Evolutionary conservation across 2,888 invertebrate genomes (phyloP).

Genomic region (Polyommatus iphigenia): DNA sequence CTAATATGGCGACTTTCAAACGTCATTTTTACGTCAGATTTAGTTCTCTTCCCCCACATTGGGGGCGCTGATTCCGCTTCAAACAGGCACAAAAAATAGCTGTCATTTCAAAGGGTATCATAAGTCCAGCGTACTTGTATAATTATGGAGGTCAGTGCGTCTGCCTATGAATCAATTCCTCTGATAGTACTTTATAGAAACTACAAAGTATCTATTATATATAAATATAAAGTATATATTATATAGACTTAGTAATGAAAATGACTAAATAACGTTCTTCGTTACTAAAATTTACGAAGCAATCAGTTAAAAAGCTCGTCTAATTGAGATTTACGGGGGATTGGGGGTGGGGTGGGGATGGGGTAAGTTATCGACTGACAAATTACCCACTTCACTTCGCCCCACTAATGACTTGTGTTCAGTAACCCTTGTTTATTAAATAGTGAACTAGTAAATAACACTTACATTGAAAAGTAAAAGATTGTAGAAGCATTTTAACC

Average conservation of each 20-base stretch:
- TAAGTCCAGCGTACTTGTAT: too few species aligned
- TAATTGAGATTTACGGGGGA: constrained; percentile 16
- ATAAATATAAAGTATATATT: neutral
- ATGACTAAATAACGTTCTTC: neutral
- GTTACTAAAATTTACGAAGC: constrained; percentile 2
- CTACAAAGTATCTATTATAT: neutral
- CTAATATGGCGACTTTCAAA: too few species aligned
- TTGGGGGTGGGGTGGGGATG: neutral
- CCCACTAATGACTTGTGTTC: constrained; percentile 14
- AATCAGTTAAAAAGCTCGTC: constrained; percentile 20
- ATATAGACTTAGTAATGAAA: neutral
- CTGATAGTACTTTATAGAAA: too few species aligned
- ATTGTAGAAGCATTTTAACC: neutral
- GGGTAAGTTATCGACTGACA: constrained; percentile 14
- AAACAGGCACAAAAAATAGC: too few species aligned
- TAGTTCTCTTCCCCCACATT: too few species aligned
- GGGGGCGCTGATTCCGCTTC: too few species aligned
- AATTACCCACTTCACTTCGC: constrained; percentile 11
- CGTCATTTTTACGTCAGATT: too few species aligned
- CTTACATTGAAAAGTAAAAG: neutral
- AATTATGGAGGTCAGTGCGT: too few species aligned
- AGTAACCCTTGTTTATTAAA: constrained; percentile 21
- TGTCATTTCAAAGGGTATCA: too few species aligned
- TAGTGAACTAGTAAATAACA: constrained; percentile 5
- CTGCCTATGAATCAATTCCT: too few species aligned